Evolutionary conservation across 1,140 invertebrate species (phyloP).

Genomic region (Watersipora subatra): DNA sequence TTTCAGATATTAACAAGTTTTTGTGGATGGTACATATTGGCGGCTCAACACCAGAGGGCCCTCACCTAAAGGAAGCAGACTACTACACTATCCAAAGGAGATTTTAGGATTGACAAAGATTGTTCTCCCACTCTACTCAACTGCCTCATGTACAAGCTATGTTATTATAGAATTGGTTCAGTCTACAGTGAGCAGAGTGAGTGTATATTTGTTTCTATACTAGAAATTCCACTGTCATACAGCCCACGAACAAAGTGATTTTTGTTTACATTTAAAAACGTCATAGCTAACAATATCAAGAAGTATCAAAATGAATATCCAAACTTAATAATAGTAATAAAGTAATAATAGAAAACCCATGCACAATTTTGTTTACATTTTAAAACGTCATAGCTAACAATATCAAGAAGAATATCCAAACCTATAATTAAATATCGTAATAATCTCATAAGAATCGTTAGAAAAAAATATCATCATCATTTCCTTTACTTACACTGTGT

Average conservation of each 20-base stretch:
- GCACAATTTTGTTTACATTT: neutral
- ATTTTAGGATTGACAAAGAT: slow-evolving; percentile 85
- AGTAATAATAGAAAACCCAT: no score
- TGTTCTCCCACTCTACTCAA: slow-evolving; percentile 86
- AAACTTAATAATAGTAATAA: neutral
- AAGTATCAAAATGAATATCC: no score
- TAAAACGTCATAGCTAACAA: no score
- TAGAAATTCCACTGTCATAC: no score
- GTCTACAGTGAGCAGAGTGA: slow-evolving; percentile 89
- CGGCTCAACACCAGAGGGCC: slow-evolving; percentile 81
- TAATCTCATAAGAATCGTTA: no score
- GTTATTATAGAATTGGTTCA: slow-evolving; percentile 91
- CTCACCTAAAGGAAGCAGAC: slow-evolving; percentile 87
- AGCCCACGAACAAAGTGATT: no score
- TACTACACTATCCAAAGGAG: slow-evolving; percentile 86
- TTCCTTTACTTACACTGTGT: no score
- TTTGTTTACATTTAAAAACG: no score
- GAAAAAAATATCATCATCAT: no score
- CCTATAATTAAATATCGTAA: no score
- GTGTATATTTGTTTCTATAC: slow-evolving; percentile 13
- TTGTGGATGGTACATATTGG: slow-evolving; percentile 98
- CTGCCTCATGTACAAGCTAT: slow-evolving; percentile 97
- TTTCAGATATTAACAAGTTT: slow-evolving; percentile 86
- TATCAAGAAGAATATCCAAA: no score
- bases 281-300: no score